Evolutionary conservation across 2,797 vertebrate genomes (phyloP).

Genomic region (Sebastes glaucus): DNA sequence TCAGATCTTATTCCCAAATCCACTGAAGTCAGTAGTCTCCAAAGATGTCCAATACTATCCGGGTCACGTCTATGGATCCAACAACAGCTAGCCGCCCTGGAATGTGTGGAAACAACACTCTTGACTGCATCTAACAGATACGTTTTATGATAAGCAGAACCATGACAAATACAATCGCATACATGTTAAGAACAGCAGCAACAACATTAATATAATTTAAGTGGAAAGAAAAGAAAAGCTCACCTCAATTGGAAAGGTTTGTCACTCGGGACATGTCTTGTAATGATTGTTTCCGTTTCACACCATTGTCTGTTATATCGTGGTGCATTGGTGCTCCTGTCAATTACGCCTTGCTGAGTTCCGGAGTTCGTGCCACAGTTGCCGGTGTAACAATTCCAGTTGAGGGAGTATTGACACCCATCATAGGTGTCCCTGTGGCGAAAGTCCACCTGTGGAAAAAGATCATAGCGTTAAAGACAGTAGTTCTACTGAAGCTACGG

Average conservation of each 20-base stretch:
- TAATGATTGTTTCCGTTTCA: slow-evolving; percentile 45
- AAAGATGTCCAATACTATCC: not conserved
- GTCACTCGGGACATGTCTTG: not conserved
- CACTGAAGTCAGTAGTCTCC: slow-evolving; percentile 36
- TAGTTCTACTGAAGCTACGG: not conserved
- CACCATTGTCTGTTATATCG: accelerated
- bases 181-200: too few species aligned
- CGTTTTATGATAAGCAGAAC: not conserved
- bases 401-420: accelerated
- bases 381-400: not conserved
- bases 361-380: not conserved
- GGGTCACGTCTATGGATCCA: slow-evolving; percentile 11
- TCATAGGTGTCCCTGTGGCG: slow-evolving; percentile 26
- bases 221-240: not conserved
- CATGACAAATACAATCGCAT: not conserved
- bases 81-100: slow-evolving; percentile 55
- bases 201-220: not conserved
- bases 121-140: not conserved
- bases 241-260: slow-evolving; percentile 54
- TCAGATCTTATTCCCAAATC: slow-evolving; percentile 75
- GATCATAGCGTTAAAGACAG: not conserved
- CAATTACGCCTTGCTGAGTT: not conserved
- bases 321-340: not conserved
- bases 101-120: not conserved
- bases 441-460: slow-evolving; percentile 44